Percentiles rank a stretch among this genome's conserved stretches.
phyloP scores from a whole-genome alignment of 2,797 vertebrate genomes.

The Tauraco hartlaubi region DNA sequence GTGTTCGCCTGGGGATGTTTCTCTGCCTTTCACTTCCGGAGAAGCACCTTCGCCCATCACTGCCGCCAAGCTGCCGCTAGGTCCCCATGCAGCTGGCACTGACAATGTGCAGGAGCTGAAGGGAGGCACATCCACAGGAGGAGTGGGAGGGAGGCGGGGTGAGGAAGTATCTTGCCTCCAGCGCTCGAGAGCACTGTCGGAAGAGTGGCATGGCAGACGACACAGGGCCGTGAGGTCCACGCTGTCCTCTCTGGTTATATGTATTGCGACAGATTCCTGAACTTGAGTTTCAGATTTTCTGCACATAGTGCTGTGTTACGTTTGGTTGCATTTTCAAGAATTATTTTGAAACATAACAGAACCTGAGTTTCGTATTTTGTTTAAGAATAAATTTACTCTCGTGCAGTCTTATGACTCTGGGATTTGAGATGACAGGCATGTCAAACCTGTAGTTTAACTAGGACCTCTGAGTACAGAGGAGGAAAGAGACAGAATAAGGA shows the following conservation, averaged over 20 bases:
- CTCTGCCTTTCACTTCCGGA: neutral
- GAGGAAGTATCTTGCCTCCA: neutral
- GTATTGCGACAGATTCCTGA: neutral
- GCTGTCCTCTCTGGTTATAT: neutral
- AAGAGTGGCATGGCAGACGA: neutral
- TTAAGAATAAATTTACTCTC: slow-evolving; percentile 20
- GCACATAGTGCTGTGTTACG: neutral
- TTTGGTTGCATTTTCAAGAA: neutral
- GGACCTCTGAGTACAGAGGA: neutral
- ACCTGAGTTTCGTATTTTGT: neutral
- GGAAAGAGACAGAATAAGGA: slow-evolving; percentile 3
- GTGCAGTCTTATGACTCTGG: neutral
- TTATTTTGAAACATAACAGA: neutral
- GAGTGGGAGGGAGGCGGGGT: fast-evolving
- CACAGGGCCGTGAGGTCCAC: neutral
- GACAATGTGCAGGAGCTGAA: neutral
- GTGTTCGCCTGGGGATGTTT: fast-evolving
- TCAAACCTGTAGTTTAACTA: slow-evolving; percentile 31
- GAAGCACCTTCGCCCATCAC: neutral
- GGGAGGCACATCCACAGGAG: fast-evolving
- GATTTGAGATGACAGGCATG: slow-evolving; percentile 20
- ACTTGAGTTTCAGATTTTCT: neutral
- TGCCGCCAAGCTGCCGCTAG: fast-evolving
- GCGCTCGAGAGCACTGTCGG: neutral
- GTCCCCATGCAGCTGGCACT: fast-evolving